Evolutionary conservation across 2,113 vertebrate species (phyloP), one percentile per base, ranked within the genome.

Genomic region (Spea bombifrons): DNA sequence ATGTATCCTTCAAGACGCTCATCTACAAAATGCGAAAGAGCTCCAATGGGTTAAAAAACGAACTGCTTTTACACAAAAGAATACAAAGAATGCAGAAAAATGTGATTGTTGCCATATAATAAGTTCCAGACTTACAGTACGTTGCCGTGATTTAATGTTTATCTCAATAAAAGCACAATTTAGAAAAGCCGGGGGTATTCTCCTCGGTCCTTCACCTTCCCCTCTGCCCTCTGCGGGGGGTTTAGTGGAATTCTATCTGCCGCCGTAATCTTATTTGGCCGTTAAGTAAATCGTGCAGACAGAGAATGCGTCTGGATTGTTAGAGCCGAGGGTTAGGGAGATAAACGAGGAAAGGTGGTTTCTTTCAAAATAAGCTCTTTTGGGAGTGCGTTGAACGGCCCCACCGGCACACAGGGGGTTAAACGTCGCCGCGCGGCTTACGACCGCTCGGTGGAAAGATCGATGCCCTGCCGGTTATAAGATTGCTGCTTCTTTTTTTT

Each of bases 21-120:
- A 83, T 79, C 85, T 89, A 83, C 85, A 83, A 82, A 82, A 80
- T 4, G 80, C 82, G 84, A 86, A 84, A 85, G 43, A 66, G 70
- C 66, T 30, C 68, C 77, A 75, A 76, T 82, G 80, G 74, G 83
- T 83, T 69, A 15, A 71, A 69, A 49, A 76, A 66, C 55, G 16
- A 49, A 55, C 44, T 44, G 17, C 30, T 44, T 47, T 17, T 57
- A 43, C 50, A 45, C 52, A 71, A 15, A 83, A 80, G 78, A 81
- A 83, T 2, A n/a, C 63, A 59, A 46, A 0, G 1, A 52, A 44
- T 66, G 46, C 72, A 70, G 55, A 48, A 0, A 0, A 43, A 76
- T 71, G 82, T 83, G 30, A 67, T 2, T 9, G 85, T 86, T 86
- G 84, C 81, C 82, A 85, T 71, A 3, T 78, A 80, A 83, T 81